Evolutionary conservation across 2,113 vertebrate species (phyloP).

Genomic region (Gymnogyps californianus): DNA sequence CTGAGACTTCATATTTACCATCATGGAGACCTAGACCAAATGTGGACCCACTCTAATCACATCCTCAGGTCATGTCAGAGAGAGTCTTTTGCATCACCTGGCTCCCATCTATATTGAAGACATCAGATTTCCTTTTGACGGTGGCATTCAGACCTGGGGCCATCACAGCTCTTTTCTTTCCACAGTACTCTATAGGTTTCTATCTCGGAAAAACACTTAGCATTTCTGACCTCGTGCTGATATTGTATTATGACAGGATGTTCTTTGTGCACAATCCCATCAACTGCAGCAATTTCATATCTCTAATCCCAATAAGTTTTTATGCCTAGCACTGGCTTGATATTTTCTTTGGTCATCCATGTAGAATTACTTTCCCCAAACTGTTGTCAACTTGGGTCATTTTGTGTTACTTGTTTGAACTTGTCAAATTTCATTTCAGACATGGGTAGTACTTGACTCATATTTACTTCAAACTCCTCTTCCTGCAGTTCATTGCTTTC

Average conservation of each 20-base stretch:
- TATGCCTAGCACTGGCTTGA: slow-evolving; percentile 1
- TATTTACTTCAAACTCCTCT: slow-evolving; percentile 59
- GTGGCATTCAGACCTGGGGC: neutral
- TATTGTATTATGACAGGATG: neutral
- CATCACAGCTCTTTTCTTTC: neutral
- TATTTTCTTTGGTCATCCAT: slow-evolving; percentile 51
- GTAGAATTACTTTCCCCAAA: slow-evolving; percentile 53
- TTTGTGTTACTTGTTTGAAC: slow-evolving; percentile 65
- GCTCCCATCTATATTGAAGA: neutral
- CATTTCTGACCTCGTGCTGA: neutral
- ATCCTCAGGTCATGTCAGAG: neutral
- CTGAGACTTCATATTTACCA: neutral
- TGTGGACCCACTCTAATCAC: neutral
- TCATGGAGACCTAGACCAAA: rapidly evolving
- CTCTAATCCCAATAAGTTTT: slow-evolving; percentile 32
- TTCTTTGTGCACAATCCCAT: slow-evolving; percentile 2
- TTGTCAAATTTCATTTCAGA: slow-evolving; percentile 60
- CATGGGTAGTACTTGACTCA: slow-evolving; percentile 46
- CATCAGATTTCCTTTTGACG: neutral
- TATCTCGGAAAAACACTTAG: neutral
- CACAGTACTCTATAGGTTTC: neutral
- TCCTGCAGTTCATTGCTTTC: slow-evolving; percentile 59
- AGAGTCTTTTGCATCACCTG: neutral
- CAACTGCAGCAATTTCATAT: neutral
- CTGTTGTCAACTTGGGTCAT: slow-evolving; percentile 54